These are phyloP conservation scores for Cacoxenus indagator DNA, from an alignment of 2,888 invertebrate species.

Conservation along the genomic window DNA sequence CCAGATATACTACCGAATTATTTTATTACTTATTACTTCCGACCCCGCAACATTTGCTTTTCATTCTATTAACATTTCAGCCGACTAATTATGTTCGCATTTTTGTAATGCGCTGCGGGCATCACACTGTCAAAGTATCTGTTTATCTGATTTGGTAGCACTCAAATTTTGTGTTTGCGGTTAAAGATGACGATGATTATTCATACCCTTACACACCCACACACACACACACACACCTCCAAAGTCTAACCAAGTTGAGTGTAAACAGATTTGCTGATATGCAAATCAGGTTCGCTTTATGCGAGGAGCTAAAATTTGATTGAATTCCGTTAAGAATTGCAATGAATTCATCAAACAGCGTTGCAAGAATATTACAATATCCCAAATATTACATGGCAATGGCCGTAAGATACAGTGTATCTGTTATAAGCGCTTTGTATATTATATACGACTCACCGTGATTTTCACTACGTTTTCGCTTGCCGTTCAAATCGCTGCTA, in stretches of 20 bases:
- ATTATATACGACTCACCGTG: too few relatives aligned
- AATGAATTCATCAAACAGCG: neutral
- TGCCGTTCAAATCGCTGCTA: slow-evolving; percentile 77
- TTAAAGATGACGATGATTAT: neutral
- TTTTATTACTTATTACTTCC: slow-evolving; percentile 38
- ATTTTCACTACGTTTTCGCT: slow-evolving; percentile 87
- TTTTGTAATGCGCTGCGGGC: neutral
- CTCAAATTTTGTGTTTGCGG: neutral
- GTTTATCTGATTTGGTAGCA: neutral
- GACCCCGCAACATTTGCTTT: neutral
- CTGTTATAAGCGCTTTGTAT: too few relatives aligned
- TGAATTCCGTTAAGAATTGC: too few relatives aligned
- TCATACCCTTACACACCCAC: too few relatives aligned
- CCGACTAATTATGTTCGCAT: slow-evolving; percentile 9
- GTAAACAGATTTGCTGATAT: slow-evolving; percentile 1
- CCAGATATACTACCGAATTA: slow-evolving; percentile 14
- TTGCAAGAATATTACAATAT: too few relatives aligned
- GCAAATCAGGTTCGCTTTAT: neutral
- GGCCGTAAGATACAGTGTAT: too few relatives aligned
- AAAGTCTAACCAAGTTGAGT: neutral
- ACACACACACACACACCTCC: too few relatives aligned
- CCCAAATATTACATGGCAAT: too few relatives aligned
- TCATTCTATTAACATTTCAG: neutral
- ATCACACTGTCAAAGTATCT: too few relatives aligned
- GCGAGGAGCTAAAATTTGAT: neutral